Base-by-base conservation (phyloP, 1,140 invertebrate species). In the Lucilia cuprina region DNA sequence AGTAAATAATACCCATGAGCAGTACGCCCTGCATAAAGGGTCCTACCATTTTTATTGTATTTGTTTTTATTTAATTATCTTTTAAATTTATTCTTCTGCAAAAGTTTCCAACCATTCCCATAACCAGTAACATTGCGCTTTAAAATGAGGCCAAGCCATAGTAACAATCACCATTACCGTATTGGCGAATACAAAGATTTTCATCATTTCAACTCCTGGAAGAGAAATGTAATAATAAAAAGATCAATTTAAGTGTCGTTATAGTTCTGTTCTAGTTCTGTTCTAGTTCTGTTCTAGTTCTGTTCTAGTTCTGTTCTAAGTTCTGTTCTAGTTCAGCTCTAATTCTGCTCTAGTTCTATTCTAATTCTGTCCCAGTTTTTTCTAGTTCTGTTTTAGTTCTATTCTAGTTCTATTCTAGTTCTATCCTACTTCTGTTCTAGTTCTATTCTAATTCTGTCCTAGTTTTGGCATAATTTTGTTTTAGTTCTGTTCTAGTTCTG, bases 201-300 rank as follows among this genome's bases (percentile, higher is more conserved):
- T 91, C 90, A 91, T 91, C 88, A 90, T 90, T 84, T 89, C 89
- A 86, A 89, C 87, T 85, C 88, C 90, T 89, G 50, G 13, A 86
- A 80, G 25, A 84, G 84, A 85, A 80, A 82, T 41, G 21, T 17
- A 70, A 70, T 60, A 12, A 60, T 12, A 60, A 13, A 2, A 12
- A 17, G 0, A 60, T 41, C 7, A 41, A 10, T 41, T 41, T 41
- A 30, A 30, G 3, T 2, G 25, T 30, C 1, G 25, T 30, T 30
- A 1, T 30, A 30, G 3, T 30, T 30, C 25, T 2, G 25, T 30
- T 30, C 25, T 30, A 30, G 25, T 30, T 30, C 25, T 30, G 25
- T 30, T 30, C 25, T 3, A 30, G 25, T 1, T 30, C 25, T 30
- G 1, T 30, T 30, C 25, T 30, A 30, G 25, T 30, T 30, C 25